Base-by-base conservation (phyloP, 2,888 invertebrate genomes). In the Strigamia transsilvanica region DNA sequence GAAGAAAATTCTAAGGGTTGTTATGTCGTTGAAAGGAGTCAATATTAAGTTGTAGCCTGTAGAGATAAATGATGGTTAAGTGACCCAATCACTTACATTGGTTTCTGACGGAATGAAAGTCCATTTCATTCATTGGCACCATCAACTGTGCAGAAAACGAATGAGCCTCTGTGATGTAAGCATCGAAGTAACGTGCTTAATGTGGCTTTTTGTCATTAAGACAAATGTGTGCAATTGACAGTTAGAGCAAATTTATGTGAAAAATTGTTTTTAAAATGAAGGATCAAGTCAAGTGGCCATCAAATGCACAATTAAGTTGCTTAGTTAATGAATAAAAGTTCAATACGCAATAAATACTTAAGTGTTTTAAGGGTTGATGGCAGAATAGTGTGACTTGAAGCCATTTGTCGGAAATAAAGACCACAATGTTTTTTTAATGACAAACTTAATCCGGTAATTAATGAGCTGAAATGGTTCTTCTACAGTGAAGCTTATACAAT, bases 51-150 rank as follows among this genome's bases (percentile, higher is more conserved):
- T 73, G 73, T 23, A 73, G 13, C 73, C 32, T 73, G 10, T 38
- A 73, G 73, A 73, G 73, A 73, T 73, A 73, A 73, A 73, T 73
- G 73, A 73, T 73, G 73, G 73, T 73, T 73, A 73, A 73, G 73
- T 73, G 73, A 73, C 73, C 73, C 73, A 73, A 73, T 73, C 73
- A 73, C 73, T 73, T 73, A 73, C 73, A 73, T 73, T 73, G 73
- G 27, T 32, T 73, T 73, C 73, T 27, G 73, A 73, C 27, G 66
- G 23, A 73, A 32, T 73, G 73, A 73, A 73, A 32, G 73, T 73
- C 73, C 73, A 73, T 73, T 73, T 73, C 73, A 73, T 73, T 73
- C 73, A 73, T 73, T 73, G 73, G 73, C 73, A 27, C 73, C 73
- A 73, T 73, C 27, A 27, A 73, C 27, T 73, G 9, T 7, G 73